Evolutionary conservation across 2,113 vertebrate species (phyloP), one percentile per base, ranked within the genome.

Genomic region (Callipepla californica): DNA sequence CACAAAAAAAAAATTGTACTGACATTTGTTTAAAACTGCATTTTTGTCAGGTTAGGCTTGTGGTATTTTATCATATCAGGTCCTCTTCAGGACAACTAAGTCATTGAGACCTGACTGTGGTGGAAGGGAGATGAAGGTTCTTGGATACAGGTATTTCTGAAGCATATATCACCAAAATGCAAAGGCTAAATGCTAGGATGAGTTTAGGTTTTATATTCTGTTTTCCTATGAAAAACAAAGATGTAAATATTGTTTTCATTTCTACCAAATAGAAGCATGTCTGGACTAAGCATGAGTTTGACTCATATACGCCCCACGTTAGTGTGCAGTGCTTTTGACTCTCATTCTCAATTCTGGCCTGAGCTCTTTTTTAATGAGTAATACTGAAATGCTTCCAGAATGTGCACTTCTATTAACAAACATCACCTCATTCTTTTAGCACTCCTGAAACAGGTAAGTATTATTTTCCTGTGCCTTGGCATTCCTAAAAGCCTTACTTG

Each of bases 381-480:
- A 20, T 23, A 59, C 11, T 16, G 8, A 85, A 74, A 67, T 75
- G 38, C 36, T 59, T 86, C 40, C n/a, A 63, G 22, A 72, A 20
- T 57, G 86, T 48, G 48, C 50, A 9, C 18, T 81, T 57, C 22
- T 25, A 25, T 68, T 86, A 67, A 67, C 0, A 22, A 79, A 61
- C 17, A 3, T 48, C 11, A 40, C 15, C 30, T 84, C 11, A n/a
- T 75, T 80, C 8, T 67, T 75, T 74, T 77, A 40, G 13, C 53
- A 65, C 3, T 65, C 76, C 14, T 68, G 26, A 42, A 50, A 72
- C 16, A 81, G 53, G 20, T 26, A 65, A 32, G 40, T 65, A 51
- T 65, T 80, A 42, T 87, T 84, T 94, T 81, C 53, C 44, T 86
- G 21, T 72, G 9, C 13, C 11, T 78, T 57, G 19, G 48, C 21